Evolutionary conservation across 2,888 invertebrate species (phyloP).

Genomic region (Drosophila flavopinicola): DNA sequence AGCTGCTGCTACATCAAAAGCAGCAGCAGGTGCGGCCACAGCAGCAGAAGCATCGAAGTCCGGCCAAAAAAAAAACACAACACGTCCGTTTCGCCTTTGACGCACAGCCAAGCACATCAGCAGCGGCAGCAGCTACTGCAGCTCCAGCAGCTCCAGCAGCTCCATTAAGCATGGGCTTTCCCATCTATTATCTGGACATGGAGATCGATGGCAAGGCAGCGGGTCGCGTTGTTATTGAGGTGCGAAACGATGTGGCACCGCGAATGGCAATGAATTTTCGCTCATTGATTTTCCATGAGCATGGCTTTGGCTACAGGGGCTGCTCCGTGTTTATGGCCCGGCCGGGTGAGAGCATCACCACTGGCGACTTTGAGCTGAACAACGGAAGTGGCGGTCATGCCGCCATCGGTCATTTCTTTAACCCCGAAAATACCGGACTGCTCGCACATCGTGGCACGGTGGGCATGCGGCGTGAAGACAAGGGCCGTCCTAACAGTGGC

Average conservation of each 20-base stretch:
- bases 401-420: conserved; percentile 90
- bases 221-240: conserved; percentile 91
- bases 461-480: conserved; percentile 14
- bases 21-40: too few species aligned
- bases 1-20: too few species aligned
- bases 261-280: conserved; percentile 91
- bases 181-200: conserved; percentile 12
- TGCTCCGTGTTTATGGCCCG: conserved; percentile 93
- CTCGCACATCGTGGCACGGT: conserved; percentile 91
- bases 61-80: too few species aligned
- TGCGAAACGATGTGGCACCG: conserved; percentile 91
- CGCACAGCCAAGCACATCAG: too few species aligned
- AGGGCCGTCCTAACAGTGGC: not conserved
- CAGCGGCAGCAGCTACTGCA: not conserved
- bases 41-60: too few species aligned
- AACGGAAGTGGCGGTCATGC: conserved; percentile 92
- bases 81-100: too few species aligned
- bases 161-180: not conserved
- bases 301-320: conserved; percentile 91
- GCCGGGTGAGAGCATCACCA: conserved; percentile 92
- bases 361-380: conserved; percentile 92
- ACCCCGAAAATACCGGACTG: conserved; percentile 91
- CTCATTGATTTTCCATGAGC: conserved; percentile 77
- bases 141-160: not conserved
- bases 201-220: conserved; percentile 88